phyloP scores from a whole-genome alignment of 2,113 vertebrate species.

The Mustela nigripes region DNA sequence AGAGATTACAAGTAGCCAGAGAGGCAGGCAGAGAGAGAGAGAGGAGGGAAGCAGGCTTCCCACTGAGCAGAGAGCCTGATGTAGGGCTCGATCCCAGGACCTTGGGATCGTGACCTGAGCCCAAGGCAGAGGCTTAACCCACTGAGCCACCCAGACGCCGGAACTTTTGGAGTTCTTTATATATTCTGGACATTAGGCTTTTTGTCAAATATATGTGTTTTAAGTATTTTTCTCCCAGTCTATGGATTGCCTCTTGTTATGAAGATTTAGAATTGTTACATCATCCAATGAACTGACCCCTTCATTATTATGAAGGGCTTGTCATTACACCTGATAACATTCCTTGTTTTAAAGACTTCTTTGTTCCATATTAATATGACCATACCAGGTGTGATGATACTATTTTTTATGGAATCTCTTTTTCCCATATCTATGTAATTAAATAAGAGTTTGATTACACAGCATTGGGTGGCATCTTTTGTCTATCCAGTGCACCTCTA shows the following conservation, averaged over 20 bases:
- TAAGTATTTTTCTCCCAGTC: background rate
- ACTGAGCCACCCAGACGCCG: too few relatives aligned
- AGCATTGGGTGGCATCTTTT: too few relatives aligned
- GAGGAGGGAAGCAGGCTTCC: too few relatives aligned
- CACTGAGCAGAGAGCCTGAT: too few relatives aligned
- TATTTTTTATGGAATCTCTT: background rate
- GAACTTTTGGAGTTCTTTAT: background rate
- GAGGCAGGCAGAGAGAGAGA: too few relatives aligned
- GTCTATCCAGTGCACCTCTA: fast-evolving
- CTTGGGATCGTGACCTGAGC: too few relatives aligned
- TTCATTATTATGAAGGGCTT: background rate
- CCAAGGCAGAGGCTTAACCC: too few relatives aligned
- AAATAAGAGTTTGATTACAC: background rate
- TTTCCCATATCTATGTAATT: background rate
- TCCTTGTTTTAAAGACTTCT: background rate
- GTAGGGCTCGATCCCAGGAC: too few relatives aligned
- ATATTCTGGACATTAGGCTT: background rate
- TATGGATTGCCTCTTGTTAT: background rate
- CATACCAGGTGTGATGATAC: background rate
- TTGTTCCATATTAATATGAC: background rate
- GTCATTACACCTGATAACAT: background rate
- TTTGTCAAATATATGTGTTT: background rate
- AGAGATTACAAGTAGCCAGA: too few relatives aligned
- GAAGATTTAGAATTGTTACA: background rate
- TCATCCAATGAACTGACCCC: background rate